Evolutionary conservation across 2,797 vertebrate species (phyloP), one percentile per base, ranked within the genome.

Genomic region (Cossypha niveicapilla): DNA sequence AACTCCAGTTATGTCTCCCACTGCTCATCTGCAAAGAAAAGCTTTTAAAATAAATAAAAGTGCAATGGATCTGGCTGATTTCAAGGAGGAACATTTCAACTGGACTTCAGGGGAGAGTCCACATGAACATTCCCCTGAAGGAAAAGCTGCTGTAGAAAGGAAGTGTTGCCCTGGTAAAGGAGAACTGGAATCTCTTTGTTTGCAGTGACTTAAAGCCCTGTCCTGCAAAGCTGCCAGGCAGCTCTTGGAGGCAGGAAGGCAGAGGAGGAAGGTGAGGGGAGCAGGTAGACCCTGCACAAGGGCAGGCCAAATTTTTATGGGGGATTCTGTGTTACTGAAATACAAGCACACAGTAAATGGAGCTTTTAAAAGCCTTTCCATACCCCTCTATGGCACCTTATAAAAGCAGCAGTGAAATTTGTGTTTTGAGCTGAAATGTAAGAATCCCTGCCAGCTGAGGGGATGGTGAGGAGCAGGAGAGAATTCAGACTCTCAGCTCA

Each of bases 351-450:
- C 23, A 89, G 24, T 51, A 87, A 83, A 58, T 32, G 48, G 47
- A 58, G 62, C 41, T 90, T 91, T 83, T 48, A 35, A 82, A 84
- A 86, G 58, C 48, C 37, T 60, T 92, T 76, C 72, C 3, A 3
- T 74, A 18, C 21, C 3, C 63, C 11, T 47, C 2, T 37, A 6
- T 79, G 32, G 53, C n/a, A 83, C 18, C 42, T 71, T 57, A 23
- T 66, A 90, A 90, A 77, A 57, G 32, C 10, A 78, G n/a, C 18
- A 53, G 9, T 63, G 58, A 81, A 66, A 54, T 48, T 19, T 7
- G 11, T 70, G 48, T 23, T 81, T 81, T 51, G n/a, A 84, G 22
- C 50, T 56, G 70, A 86, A 68, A 35, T 17, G 9, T 39, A 42
- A 45, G 50, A 50, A 39, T 34, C 62, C 34, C 25, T 88, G 62